These are phyloP conservation scores for Uloborus diversus DNA, from an alignment of 1,140 invertebrate genomes.

Conservation along the genomic window DNA sequence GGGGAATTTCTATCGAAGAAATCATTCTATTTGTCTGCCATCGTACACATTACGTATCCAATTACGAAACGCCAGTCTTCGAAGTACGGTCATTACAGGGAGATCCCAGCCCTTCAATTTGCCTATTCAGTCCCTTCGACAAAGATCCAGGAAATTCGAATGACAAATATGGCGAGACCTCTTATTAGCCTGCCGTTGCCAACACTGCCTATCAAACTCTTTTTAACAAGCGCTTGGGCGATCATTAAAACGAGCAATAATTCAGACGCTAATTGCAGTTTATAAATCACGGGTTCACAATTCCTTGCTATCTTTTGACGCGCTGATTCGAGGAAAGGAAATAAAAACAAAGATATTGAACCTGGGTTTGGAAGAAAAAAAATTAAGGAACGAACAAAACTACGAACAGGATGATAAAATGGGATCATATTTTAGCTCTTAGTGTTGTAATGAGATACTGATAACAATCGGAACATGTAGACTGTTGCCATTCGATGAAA, in stretches of 20 bases:
- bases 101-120: constrained; percentile 27
- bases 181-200: constrained; percentile 49
- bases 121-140: constrained; percentile 10
- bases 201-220: constrained; percentile 44
- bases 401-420: neutral
- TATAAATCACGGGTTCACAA: constrained; percentile 34
- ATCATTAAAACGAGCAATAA: constrained; percentile 48
- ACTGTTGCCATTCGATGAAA: neutral
- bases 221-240: constrained; percentile 47
- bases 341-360: neutral
- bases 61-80: constrained; percentile 31
- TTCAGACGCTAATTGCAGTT: constrained; percentile 47
- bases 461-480: constrained; percentile 34
- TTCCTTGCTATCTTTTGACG: constrained; percentile 25
- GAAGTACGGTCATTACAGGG: constrained; percentile 39
- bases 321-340: constrained; percentile 32
- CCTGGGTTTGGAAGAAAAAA: neutral
- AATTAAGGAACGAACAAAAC: constrained; percentile 5
- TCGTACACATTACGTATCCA: constrained; percentile 5
- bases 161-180: constrained; percentile 39
- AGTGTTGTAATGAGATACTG: constrained; percentile 37
- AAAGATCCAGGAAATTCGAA: constrained; percentile 34
- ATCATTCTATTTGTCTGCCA: neutral
- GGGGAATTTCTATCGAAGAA: constrained; percentile 2
- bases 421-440: constrained; percentile 25